Evolutionary conservation across 1,140 invertebrate species (phyloP).

Genomic region (Diorhabda carinulata): DNA sequence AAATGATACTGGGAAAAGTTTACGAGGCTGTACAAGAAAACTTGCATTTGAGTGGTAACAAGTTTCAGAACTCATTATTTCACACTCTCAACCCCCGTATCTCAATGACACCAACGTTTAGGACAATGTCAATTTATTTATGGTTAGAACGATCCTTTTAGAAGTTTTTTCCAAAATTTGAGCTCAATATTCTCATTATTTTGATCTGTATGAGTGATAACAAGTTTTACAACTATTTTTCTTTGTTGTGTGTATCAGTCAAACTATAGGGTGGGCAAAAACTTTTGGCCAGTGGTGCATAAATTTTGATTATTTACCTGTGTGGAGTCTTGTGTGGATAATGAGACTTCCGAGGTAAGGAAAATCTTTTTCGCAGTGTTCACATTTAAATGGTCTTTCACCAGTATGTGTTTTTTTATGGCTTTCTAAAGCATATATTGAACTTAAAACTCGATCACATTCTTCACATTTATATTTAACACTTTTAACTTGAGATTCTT

Average conservation of each 20-base stretch:
- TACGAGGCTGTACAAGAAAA: background rate
- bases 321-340: constrained; percentile 10
- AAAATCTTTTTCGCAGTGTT: constrained; percentile 10
- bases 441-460: constrained; percentile 18
- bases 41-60: background rate
- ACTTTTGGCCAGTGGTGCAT: too few relatives aligned
- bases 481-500: background rate
- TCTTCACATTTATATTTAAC: background rate
- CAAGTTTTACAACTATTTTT: background rate
- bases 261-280: background rate
- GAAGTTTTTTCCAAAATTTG: background rate
- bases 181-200: background rate
- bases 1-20: background rate
- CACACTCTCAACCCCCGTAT: too few relatives aligned
- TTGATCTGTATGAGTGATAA: background rate
- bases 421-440: background rate
- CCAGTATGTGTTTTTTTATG: constrained; percentile 19
- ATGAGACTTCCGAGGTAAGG: constrained; percentile 14
- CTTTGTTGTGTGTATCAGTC: background rate
- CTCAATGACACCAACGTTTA: too few relatives aligned
- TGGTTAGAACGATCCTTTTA: background rate
- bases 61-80: too few relatives aligned
- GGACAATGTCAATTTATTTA: too few relatives aligned
- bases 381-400: constrained; percentile 6
- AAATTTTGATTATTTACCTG: constrained; percentile 6